Evolutionary conservation across 2,888 invertebrate genomes (phyloP), one percentile per base, ranked within the genome.

Genomic region (Clitarchus hookeri): DNA sequence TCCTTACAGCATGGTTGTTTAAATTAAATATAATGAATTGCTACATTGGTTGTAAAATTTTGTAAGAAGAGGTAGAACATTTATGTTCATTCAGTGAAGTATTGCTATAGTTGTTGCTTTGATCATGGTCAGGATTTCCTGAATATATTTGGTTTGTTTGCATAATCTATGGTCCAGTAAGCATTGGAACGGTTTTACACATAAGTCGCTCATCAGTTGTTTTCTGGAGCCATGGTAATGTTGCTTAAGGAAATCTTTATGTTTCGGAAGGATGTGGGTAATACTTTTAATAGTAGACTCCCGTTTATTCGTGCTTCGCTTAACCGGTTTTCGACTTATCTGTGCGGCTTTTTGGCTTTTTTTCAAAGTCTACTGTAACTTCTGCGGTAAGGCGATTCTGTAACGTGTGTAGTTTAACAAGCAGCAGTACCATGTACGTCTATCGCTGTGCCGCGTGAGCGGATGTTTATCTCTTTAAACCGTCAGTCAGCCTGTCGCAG

Each of bases 181-280:
- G 82, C 44, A 82, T 82, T 82, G 82, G 82, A 82, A 82, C 82
- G 25, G 82, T 82, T 36, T 82, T 82, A 36, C 12, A 82, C 25
- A n/a, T 26, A 36, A 25, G 16, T n/a, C n/a, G n/a, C n/a, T n/a
- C 27, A 26, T 36, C 27, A 26, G 27, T 36, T 23, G 82, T 82
- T 82, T 11, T 78, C 27, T 82, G 19, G 27, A 82, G 27, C 12
- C 16, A 16, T n/a, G 44, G 44, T 36, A 27, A 82, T 36, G 3
- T 36, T 26, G 13, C 82, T 16, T 23, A 19, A 36, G n/a, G 27
- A 82, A 82, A 82, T 44, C 23, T 82, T 82, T 82, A 23, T 44
- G 27, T 82, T 82, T 82, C 36, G 82, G 82, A 82, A 36, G 82
- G 82, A 82, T 82, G 82, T 36, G 82, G 82, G 82, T 82, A 82